Percentiles rank a stretch among this genome's conserved stretches.
These are phyloP conservation scores for Drosophila mayaguana DNA, from an alignment of 2,888 invertebrate species.

Conservation along the genomic window DNA sequence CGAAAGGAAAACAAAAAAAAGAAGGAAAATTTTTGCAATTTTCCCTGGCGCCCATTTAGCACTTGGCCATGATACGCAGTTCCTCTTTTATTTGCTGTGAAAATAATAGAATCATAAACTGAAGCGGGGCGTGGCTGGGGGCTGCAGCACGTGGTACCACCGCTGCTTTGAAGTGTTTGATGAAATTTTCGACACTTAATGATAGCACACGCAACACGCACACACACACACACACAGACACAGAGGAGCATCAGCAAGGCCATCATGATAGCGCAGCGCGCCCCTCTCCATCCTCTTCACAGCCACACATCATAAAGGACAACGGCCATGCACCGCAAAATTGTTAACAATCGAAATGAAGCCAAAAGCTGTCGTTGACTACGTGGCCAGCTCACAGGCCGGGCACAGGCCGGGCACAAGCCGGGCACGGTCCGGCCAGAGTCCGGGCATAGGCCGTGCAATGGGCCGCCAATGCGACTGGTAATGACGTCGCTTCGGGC, in stretches of 20 bases:
- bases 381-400: conserved; percentile 8
- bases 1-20: conserved; percentile 20
- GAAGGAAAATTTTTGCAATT: conserved; percentile 69
- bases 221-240: conserved; percentile 41
- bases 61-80: conserved; percentile 80
- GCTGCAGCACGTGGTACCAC: conserved; percentile 62
- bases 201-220: conserved; percentile 72
- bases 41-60: conserved; percentile 78
- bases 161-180: conserved; percentile 79
- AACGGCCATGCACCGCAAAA: conserved; percentile 77
- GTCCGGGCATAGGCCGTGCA: conserved; percentile 33
- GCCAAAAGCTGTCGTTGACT: conserved; percentile 37
- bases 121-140: conserved; percentile 61
- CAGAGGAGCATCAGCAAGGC: conserved; percentile 21
- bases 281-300: background rate
- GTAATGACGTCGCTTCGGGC: conserved; percentile 61
- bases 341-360: conserved; percentile 75
- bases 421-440: conserved; percentile 18
- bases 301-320: conserved; percentile 78
- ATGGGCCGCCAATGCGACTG: conserved; percentile 54
- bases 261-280: background rate
- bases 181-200: conserved; percentile 82
- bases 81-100: conserved; percentile 81
- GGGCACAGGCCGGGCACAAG: background rate
- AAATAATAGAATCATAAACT: conserved; percentile 79